These are phyloP conservation scores for Stenchaetothrips biformis DNA, from an alignment of 2,888 invertebrate species.

Conservation along the genomic window DNA sequence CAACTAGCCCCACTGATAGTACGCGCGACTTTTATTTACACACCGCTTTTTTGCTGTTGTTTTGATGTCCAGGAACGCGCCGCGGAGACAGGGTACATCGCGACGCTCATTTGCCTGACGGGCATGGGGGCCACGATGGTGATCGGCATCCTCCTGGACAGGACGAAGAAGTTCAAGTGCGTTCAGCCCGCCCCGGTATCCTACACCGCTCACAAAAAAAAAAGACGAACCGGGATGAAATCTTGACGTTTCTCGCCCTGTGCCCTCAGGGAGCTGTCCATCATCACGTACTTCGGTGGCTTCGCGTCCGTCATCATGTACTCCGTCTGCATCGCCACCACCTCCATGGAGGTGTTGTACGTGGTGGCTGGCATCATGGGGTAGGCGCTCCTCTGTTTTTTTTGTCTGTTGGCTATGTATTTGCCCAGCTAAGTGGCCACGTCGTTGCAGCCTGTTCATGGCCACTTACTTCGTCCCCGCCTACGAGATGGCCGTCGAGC, in stretches of 20 bases:
- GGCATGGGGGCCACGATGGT: neutral
- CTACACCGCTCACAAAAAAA: no score
- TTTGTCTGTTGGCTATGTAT: no score
- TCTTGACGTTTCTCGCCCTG: no score
- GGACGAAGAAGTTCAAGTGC: neutral
- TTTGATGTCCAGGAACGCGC: neutral
- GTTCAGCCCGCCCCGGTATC: no score
- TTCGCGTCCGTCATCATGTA: neutral
- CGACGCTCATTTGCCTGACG: neutral
- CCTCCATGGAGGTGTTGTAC: neutral
- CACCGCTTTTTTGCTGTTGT: no score
- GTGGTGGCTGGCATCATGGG: neutral
- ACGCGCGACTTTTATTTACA: no score
- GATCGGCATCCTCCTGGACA: neutral
- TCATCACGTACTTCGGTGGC: neutral
- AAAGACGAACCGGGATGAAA: no score
- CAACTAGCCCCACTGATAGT: no score
- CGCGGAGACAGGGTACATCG: neutral
- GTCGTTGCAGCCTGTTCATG: neutral
- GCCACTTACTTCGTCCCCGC: neutral
- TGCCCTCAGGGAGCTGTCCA: neutral
- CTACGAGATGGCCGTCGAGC: neutral
- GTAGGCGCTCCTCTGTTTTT: no score
- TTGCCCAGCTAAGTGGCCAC: no score
- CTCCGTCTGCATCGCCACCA: neutral